Conservation (phyloP, 2,113 vertebrate genomes). For the Tichodroma muraria region DNA sequence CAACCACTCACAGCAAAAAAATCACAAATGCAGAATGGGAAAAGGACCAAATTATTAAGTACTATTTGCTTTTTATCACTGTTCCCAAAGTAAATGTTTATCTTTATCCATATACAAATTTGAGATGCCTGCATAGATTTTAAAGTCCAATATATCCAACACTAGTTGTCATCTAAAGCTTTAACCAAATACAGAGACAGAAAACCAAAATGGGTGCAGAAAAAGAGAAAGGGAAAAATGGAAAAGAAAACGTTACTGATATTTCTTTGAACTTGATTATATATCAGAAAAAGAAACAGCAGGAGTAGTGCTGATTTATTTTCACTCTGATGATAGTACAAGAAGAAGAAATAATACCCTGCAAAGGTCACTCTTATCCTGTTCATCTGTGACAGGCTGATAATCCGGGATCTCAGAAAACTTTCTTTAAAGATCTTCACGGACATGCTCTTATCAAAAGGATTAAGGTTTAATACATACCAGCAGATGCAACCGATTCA, state of each 20-base stretch:
- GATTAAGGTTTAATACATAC: conserved; percentile 53
- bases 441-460: conserved; percentile 46
- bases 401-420: conserved; percentile 36
- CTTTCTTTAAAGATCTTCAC: conserved; percentile 37
- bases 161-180: background rate
- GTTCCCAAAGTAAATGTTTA: conserved; percentile 62
- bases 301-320: conserved; percentile 1
- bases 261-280: conserved; percentile 16
- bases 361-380: conserved; percentile 44
- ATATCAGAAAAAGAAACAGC: background rate
- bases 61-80: conserved; percentile 51
- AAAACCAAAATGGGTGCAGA: conserved; percentile 17
- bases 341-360: conserved; percentile 37
- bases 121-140: conserved; percentile 32
- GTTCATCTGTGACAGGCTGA: conserved; percentile 44
- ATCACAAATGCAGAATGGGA: background rate
- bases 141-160: conserved; percentile 40
- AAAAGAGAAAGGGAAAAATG: background rate
- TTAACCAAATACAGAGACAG: conserved; percentile 35
- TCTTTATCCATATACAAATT: conserved; percentile 35
- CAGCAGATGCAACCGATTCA: conserved; percentile 47
- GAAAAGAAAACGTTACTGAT: background rate
- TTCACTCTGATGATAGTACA: conserved; percentile 6
- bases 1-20: background rate
- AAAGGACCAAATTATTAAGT: conserved; percentile 30